Base-by-base conservation (phyloP, 2,797 vertebrate species). In the Typhlichthys eigenmanni region DNA sequence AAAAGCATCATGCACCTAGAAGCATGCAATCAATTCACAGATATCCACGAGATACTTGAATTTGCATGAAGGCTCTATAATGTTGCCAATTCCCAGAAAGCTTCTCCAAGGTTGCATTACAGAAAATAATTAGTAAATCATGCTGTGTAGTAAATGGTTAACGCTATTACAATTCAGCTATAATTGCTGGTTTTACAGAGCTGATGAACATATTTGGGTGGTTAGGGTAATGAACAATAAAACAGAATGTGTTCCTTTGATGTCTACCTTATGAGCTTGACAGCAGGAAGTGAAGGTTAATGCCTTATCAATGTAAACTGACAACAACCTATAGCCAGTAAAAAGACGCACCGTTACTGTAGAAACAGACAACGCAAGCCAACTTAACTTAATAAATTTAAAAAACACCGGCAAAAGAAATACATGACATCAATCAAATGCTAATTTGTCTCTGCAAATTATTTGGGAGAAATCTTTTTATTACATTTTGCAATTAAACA, bases 221-320 rank as follows among this genome's bases (percentile, higher is more conserved):
- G 62, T 71, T 82, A 69, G 76, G 76, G 55, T 59, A 64, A 81
- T 74, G 71, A 24, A 78, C 84, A 85, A 76, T 61, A 79, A 76
- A 86, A 78, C 70, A 83, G 82, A 81, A 73, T 61, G 16, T 46
- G 71, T 67, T 71, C 60, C n/a, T 84, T 80, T 89, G 76, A 87
- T 85, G 79, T 80, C 55, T 67, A 60, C 60, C 62, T 80, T 78
- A 38, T 60, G 32, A 72, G 66, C 62, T 32, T 73, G 70, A 66
- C 67, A 74, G 49, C 64, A 56, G 69, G 64, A 66, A 66, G 51
- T 60, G 72, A 75, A 78, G 70, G 82, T 80, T 72, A 77, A 78
- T 80, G 52, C 51, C 54, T 59, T 65, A 16, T 17, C 54, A 72
- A 48, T 3, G 0, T 13, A 17, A 55, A 55, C 64, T 70, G 75